Evolutionary conservation across 1,140 invertebrate species (phyloP).

Genomic region (Coenobita brevimanus): DNA sequence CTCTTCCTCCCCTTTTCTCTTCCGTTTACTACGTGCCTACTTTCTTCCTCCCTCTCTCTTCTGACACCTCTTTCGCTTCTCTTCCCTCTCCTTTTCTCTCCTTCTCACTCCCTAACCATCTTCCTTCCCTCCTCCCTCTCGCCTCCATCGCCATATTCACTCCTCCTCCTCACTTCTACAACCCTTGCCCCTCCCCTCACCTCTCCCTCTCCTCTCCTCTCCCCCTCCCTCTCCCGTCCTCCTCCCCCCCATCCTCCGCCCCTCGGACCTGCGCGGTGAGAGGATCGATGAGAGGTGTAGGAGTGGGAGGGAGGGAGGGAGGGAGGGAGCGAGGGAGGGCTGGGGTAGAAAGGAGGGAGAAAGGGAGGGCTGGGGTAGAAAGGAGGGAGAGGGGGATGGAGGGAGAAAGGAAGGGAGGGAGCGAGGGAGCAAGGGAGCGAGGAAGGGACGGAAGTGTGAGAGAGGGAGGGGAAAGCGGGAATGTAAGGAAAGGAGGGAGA

Average conservation of each 20-base stretch:
- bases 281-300: background rate
- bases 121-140: background rate
- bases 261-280: background rate
- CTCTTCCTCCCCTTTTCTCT: background rate
- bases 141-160: background rate
- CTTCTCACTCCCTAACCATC: too few relatives aligned
- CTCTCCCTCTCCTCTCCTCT: background rate
- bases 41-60: background rate
- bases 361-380: background rate
- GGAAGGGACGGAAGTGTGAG: background rate
- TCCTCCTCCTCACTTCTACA: background rate
- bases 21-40: background rate
- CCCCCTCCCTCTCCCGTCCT: background rate
- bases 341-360: background rate
- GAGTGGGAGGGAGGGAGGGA: background rate
- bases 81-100: too few relatives aligned
- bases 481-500: background rate
- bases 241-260: background rate
- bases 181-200: background rate
- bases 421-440: background rate
- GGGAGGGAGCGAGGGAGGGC: background rate
- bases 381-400: background rate
- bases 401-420: background rate
- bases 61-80: too few relatives aligned
- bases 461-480: too few relatives aligned